Percentiles rank a stretch among this genome's conserved stretches.
Evolutionary conservation across 37 sponge, comb jelly and placozoan genomes (phyloP).

Genomic region (Theonella swinhoei): DNA sequence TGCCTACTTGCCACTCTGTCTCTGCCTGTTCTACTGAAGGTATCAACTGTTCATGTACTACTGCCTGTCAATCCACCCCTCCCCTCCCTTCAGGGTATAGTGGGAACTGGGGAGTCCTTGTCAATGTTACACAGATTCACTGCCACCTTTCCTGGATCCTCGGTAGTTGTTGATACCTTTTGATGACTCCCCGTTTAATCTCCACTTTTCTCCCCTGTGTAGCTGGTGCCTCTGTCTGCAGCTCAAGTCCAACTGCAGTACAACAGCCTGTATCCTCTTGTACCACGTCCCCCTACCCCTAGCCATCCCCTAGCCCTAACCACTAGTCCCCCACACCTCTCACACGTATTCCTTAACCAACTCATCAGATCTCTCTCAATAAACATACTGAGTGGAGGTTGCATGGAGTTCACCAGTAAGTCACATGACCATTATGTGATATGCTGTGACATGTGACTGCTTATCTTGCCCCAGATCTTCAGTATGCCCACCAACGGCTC

Average conservation of each 20-base stretch:
- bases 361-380: slow-evolving; percentile 7
- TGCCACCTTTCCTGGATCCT: neutral
- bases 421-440: neutral
- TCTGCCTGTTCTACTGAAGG: slow-evolving; percentile 52
- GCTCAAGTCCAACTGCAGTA: slow-evolving; percentile 49
- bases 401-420: neutral
- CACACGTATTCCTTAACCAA: no score
- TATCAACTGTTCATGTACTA: neutral
- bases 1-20: slow-evolving; percentile 19
- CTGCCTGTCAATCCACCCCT: neutral
- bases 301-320: no score
- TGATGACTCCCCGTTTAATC: neutral
- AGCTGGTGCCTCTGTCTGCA: slow-evolving; percentile 18
- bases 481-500: neutral
- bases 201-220: neutral
- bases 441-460: neutral
- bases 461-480: slow-evolving; percentile 23
- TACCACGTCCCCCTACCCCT: no score
- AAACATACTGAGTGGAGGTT: neutral
- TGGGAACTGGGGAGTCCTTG: slow-evolving; percentile 20
- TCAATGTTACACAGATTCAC: slow-evolving; percentile 1
- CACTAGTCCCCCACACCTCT: no score
- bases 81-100: no score
- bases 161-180: neutral
- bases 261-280: slow-evolving; percentile 46